Evolutionary conservation across 1,140 invertebrate genomes (phyloP).

Genomic region (Lerema accius): DNA sequence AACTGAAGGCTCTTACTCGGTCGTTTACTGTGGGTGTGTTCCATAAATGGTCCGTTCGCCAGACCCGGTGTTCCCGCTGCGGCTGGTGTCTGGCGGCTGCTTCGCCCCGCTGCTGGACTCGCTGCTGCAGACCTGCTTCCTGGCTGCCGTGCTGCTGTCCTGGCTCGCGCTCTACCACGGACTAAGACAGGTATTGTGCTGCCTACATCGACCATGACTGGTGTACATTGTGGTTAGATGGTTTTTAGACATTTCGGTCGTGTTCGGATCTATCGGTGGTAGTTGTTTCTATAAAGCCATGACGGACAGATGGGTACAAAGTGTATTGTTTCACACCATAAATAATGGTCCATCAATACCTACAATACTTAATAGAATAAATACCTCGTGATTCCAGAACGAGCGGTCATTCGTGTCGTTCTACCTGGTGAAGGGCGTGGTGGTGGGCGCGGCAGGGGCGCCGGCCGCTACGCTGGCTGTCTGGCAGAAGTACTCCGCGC

Average conservation of each 20-base stretch:
- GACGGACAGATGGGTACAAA: too few species aligned
- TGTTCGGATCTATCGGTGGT: too few species aligned
- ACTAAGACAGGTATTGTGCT: conserved; percentile 89
- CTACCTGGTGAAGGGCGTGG: conserved; percentile 94
- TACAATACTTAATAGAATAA: too few species aligned
- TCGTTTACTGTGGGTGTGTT: too few species aligned
- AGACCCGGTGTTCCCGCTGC: conserved; percentile 97
- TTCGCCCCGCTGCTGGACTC: conserved; percentile 95
- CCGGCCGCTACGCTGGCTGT: conserved; percentile 92
- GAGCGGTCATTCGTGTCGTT: conserved; percentile 93
- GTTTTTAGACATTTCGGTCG: too few species aligned
- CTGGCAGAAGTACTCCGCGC: conserved; percentile 95
- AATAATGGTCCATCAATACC: background rate
- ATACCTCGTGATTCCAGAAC: conserved; percentile 88
- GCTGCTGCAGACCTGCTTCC: conserved; percentile 94
- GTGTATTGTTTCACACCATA: background rate
- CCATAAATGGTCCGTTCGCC: too few species aligned
- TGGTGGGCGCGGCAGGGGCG: conserved; percentile 94
- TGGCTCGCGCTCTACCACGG: conserved; percentile 98
- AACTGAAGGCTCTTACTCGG: too few species aligned
- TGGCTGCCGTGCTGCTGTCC: conserved; percentile 94
- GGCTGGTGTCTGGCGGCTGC: conserved; percentile 94
- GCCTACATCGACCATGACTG: too few species aligned
- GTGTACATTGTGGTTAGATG: too few species aligned
- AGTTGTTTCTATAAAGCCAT: too few species aligned